A percentile compares a stretch with the other conserved stretches of the same genome.
Conservation (phyloP, 2,888 invertebrate species). For the Pristionchus exspectatus region DNA sequence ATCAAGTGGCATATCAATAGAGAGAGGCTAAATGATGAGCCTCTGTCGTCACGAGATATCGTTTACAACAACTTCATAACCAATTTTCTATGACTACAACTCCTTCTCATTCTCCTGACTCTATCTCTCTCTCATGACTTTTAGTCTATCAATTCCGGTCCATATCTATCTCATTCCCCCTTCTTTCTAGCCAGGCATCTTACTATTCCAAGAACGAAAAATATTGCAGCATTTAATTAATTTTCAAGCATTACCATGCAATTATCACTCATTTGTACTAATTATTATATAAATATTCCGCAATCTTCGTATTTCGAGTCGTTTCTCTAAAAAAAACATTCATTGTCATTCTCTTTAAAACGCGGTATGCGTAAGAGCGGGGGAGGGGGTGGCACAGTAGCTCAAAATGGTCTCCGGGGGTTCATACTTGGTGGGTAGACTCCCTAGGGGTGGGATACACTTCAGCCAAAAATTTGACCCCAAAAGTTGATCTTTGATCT, state of each 20-base stretch:
- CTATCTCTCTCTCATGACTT: neutral
- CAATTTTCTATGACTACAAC: neutral
- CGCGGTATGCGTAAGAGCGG: too few species aligned
- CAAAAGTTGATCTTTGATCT: too few species aligned
- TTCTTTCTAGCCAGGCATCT: neutral
- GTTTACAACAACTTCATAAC: neutral
- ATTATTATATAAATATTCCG: too few species aligned
- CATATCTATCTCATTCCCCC: neutral
- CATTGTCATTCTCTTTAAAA: too few species aligned
- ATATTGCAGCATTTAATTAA: neutral
- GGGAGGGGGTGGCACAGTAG: too few species aligned
- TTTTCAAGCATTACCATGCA: neutral
- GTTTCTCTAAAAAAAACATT: neutral
- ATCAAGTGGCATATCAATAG: neutral
- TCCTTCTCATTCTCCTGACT: neutral
- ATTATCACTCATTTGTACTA: too few species aligned
- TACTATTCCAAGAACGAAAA: neutral
- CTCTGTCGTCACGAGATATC: neutral
- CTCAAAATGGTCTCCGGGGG: too few species aligned
- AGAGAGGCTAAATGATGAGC: neutral
- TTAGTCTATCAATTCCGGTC: neutral
- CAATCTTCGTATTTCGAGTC: neutral
- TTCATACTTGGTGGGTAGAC: too few species aligned
- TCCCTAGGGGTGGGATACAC: too few species aligned
- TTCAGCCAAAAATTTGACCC: too few species aligned